Base-by-base conservation (phyloP, 2,888 invertebrate species). In the Amphiduros pacificus region DNA sequence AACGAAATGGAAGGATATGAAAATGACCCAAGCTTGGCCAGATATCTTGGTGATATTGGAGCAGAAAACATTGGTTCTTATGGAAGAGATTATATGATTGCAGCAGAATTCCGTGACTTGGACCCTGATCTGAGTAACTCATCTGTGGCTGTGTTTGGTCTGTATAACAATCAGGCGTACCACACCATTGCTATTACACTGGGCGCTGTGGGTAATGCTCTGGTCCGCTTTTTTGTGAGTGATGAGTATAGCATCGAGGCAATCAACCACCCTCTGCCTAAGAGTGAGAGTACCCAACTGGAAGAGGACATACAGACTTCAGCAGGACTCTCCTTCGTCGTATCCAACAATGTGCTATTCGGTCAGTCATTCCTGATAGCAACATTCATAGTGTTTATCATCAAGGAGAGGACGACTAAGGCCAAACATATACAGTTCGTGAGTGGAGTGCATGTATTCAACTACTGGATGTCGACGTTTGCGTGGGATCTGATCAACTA, bases 151-250 rank as follows among this genome's bases (percentile, higher is more conserved):
- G 56, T 44, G 4, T 63, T 88, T n/a, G 44, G 20, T 0, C 90
- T 89, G 87, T 90, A 91, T 81, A 92, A 92, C 74, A 91, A 91
- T 77, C 89, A 91, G 74, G 90, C 91, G 0, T 88, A 87, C 73
- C 92, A 93, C 77, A 87, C 89, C 53, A 87, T 89, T 0, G 89
- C 90, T 0, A 84, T 89, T 0, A 85, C 90, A 0, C 79, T 92
- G 2, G 86, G 88, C 52, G 63, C 69, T 28, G 52, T 73, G 5
- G 73, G 74, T 64, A 72, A 73, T 36, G 68, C 73, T 1, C 28
- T 77, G 20, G 61, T 77, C 40, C 52, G 56, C 27, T 49, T 68
- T 24, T 64, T 67, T 27, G 64, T 58, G 2, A 60, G 40, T 11
- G 9, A 17, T 29, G 77, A 85, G 1, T 77, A 85, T 2, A 75